Conservation (phyloP, 2,797 vertebrate genomes). For the Anabacerthia variegaticeps region DNA sequence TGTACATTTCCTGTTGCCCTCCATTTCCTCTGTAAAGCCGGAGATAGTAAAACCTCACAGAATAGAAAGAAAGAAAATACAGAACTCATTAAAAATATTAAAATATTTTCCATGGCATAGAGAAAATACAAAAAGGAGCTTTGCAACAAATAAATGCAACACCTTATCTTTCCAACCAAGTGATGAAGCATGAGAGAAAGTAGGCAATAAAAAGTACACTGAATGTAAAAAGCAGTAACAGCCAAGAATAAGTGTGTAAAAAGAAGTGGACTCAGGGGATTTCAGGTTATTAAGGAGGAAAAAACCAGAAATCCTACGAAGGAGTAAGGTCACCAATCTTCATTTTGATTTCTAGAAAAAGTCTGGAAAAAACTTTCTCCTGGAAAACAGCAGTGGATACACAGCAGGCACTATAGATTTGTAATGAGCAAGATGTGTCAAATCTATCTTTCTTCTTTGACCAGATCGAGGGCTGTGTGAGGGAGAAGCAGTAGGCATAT, state of each 20-base stretch:
- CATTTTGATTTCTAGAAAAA: not conserved
- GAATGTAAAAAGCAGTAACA: not conserved
- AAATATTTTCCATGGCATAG: not conserved
- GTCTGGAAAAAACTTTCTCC: not conserved
- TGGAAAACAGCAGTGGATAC: not conserved
- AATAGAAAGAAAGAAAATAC: not conserved
- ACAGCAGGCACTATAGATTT: not conserved
- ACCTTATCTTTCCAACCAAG: not conserved
- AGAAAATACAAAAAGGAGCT: not conserved
- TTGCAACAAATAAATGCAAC: not conserved
- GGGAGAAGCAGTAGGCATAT: not conserved
- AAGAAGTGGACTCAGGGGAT: not conserved
- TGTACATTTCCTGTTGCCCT: not conserved
- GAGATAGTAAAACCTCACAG: not conserved
- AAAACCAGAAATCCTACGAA: not conserved
- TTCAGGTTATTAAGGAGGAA: not conserved
- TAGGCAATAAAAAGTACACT: not conserved
- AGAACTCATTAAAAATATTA: not conserved
- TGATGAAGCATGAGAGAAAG: not conserved
- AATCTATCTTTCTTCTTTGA: not conserved
- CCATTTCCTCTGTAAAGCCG: not conserved
- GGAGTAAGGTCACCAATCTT: not conserved
- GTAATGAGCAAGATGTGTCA: not conserved
- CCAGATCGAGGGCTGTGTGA: not conserved
- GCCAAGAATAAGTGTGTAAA: not conserved